These are phyloP conservation scores for Saturnia japonica DNA, from an alignment of 2,888 invertebrate species.

Conservation along the genomic window DNA sequence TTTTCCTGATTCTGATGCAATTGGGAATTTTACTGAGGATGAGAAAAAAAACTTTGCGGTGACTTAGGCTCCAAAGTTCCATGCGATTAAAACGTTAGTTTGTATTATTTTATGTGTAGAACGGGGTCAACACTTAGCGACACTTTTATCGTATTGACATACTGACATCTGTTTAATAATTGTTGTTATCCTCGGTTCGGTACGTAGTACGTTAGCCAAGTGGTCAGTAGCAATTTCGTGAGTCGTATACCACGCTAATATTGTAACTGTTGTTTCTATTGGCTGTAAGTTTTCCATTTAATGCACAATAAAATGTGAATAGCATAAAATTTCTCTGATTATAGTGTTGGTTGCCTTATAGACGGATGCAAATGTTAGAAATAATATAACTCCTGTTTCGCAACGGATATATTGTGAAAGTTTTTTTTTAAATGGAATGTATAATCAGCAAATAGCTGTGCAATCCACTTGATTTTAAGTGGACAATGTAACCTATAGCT, in stretches of 20 bases:
- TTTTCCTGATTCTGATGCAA: background rate
- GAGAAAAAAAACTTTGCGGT: background rate
- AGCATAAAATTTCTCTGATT: background rate
- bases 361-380: background rate
- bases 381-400: no score
- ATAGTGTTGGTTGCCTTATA: background rate
- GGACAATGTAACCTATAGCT: background rate
- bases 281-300: background rate
- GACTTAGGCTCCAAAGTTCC: background rate
- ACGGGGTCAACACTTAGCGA: background rate
- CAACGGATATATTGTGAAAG: no score
- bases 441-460: no score
- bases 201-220: background rate
- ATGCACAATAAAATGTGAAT: background rate
- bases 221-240: background rate
- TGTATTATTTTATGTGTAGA: background rate
- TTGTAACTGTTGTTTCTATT: background rate
- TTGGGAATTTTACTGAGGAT: background rate
- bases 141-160: background rate
- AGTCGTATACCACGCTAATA: background rate
- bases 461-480: background rate
- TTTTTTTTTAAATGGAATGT: no score
- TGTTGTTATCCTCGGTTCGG: slow-evolving; percentile 4
- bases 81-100: background rate
- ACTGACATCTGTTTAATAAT: slow-evolving; percentile 1